Evolutionary conservation across 2,113 vertebrate genomes (phyloP).

Genomic region (Proterorhinus semilunaris): DNA sequence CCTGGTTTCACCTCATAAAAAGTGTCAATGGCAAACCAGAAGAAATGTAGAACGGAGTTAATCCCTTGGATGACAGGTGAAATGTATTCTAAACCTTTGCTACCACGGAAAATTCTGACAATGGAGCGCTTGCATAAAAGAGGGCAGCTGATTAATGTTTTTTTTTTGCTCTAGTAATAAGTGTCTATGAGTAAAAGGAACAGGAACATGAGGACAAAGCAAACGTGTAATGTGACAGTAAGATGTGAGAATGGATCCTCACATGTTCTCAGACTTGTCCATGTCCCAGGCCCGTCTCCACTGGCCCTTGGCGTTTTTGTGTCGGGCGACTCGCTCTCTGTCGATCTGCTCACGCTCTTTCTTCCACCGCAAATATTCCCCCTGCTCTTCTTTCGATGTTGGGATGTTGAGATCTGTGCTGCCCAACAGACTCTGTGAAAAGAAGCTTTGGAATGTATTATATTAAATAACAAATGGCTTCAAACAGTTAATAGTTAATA

Average conservation of each 20-base stretch:
- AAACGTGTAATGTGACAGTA: background rate
- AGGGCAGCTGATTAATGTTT: background rate
- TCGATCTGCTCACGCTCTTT: constrained; percentile 92
- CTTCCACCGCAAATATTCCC: constrained; percentile 90
- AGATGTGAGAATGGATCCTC: constrained; percentile 59
- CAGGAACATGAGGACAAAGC: no score
- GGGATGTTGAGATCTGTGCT: constrained; percentile 72
- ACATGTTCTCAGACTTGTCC: constrained; percentile 91
- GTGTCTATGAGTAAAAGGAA: no score
- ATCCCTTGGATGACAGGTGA: no score
- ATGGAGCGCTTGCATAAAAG: no score
- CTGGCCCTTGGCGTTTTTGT: constrained; percentile 92
- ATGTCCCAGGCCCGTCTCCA: constrained; percentile 96
- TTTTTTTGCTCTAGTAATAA: background rate
- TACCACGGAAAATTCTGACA: no score
- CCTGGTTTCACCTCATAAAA: no score
- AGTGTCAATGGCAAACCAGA: no score
- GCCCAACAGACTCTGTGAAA: constrained; percentile 41
- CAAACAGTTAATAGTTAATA: background rate
- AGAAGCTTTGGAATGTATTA: background rate
- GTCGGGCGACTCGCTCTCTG: constrained; percentile 87
- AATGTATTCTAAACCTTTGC: no score
- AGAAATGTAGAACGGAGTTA: no score
- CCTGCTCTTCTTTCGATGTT: constrained; percentile 77
- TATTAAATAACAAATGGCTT: background rate